phyloP scores from a whole-genome alignment of 2,888 invertebrate genomes.

The Tineola bisselliella region DNA sequence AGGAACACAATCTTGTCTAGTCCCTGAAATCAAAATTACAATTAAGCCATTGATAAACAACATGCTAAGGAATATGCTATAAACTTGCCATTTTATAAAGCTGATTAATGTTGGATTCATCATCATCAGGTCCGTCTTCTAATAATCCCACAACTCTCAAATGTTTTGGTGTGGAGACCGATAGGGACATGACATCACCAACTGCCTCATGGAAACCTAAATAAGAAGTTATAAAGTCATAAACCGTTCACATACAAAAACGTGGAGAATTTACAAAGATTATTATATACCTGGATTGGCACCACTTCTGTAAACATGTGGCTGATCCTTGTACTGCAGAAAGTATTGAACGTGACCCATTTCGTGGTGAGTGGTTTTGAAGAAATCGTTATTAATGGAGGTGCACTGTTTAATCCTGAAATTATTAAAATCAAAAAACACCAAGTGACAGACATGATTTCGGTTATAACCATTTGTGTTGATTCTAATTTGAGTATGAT shows the following conservation, averaged over 20 bases:
- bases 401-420: slow-evolving; percentile 72
- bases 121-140: slow-evolving; percentile 68
- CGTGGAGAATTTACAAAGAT: too few species aligned
- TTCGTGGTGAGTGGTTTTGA: slow-evolving; percentile 79
- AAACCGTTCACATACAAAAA: too few species aligned
- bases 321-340: slow-evolving; percentile 77
- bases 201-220: slow-evolving; percentile 80
- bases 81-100: slow-evolving; percentile 68
- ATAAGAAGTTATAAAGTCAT: too few species aligned
- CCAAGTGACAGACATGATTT: slow-evolving; percentile 73
- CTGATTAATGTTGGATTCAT: slow-evolving; percentile 73
- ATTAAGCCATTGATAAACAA: background rate
- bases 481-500: slow-evolving; percentile 43
- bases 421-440: slow-evolving; percentile 25
- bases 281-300: slow-evolving; percentile 66
- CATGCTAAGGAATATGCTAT: background rate
- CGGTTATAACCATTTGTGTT: too few species aligned
- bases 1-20: slow-evolving; percentile 78
- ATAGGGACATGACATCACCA: slow-evolving; percentile 77
- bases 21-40: slow-evolving; percentile 50
- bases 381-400: slow-evolving; percentile 61
- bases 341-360: slow-evolving; percentile 86
- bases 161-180: slow-evolving; percentile 76
- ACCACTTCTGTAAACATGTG: slow-evolving; percentile 76
- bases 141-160: slow-evolving; percentile 74